Evolutionary conservation across 2,797 vertebrate genomes (phyloP).

Genomic region (Amphiprion clarkii): DNA sequence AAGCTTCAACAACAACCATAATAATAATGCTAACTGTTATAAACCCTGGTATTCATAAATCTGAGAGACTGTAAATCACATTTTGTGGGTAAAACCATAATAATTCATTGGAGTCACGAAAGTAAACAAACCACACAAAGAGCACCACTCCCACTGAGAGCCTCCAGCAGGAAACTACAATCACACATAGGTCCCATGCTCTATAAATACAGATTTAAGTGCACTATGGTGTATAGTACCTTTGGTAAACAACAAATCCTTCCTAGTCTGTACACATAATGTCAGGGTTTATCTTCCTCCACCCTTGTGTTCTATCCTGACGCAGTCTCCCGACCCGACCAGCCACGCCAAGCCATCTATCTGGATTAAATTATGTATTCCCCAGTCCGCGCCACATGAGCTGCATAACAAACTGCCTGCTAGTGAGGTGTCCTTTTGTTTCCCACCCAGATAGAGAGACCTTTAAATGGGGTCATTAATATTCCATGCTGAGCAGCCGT

Average conservation of each 20-base stretch:
- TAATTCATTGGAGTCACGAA: slow-evolving; percentile 13
- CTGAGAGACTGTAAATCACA: slow-evolving; percentile 13
- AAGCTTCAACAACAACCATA: not conserved
- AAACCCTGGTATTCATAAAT: not conserved
- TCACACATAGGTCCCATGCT: not conserved
- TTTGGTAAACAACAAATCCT: slow-evolving; percentile 30
- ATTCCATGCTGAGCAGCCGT: not conserved
- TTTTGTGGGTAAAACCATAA: slow-evolving; percentile 5
- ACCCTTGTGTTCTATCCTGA: slow-evolving; percentile 55
- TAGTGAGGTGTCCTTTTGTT: slow-evolving; percentile 65
- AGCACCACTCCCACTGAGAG: slow-evolving; percentile 58
- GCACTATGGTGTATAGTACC: slow-evolving; percentile 3
- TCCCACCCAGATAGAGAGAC: slow-evolving; percentile 39
- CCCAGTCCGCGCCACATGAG: slow-evolving; percentile 64
- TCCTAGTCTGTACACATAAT: slow-evolving; percentile 41
- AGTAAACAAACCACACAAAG: slow-evolving; percentile 70
- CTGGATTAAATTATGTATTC: slow-evolving; percentile 81
- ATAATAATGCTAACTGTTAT: not conserved
- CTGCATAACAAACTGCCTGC: slow-evolving; percentile 73
- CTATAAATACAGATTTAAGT: slow-evolving; percentile 27
- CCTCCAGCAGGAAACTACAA: slow-evolving; percentile 10
- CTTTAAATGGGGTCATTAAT: slow-evolving; percentile 29
- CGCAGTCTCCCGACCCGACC: slow-evolving; percentile 55
- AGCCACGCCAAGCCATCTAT: slow-evolving; percentile 68
- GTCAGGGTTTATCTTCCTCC: slow-evolving; percentile 57